These are phyloP conservation scores for Campylomormyrus numenius DNA, from an alignment of 2,113 vertebrate species.

Conservation along the genomic window DNA sequence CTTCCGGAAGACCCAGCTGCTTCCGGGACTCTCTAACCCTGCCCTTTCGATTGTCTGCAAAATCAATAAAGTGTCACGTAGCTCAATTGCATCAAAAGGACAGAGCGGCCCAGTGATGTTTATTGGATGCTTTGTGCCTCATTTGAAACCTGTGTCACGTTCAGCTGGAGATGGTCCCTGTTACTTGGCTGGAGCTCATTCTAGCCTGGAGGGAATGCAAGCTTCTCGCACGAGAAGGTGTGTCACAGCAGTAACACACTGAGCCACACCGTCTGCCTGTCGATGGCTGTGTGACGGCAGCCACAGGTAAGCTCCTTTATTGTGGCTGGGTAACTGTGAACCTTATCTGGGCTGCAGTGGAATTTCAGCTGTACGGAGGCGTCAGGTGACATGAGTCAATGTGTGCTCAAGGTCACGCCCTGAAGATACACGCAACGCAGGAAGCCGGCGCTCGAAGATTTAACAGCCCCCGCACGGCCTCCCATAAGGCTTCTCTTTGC, in stretches of 20 bases:
- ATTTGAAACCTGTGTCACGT: not conserved
- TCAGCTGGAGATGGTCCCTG: not conserved
- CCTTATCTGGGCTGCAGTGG: not conserved
- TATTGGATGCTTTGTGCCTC: not conserved
- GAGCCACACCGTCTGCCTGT: not conserved
- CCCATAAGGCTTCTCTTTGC: not conserved
- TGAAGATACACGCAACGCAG: not conserved
- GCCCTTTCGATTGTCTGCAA: not conserved
- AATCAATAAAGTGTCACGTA: not conserved
- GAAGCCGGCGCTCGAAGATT: not conserved
- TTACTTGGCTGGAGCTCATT: not conserved
- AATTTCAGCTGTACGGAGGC: not conserved
- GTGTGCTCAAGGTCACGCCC: not conserved
- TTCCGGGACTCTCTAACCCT: not conserved
- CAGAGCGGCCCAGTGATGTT: not conserved
- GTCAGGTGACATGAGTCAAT: slow-evolving; percentile 11
- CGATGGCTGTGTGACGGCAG: not conserved
- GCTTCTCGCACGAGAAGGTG: not conserved
- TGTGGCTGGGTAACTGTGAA: not conserved
- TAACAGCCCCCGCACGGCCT: not conserved
- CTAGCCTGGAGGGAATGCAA: not conserved
- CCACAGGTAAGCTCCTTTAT: not conserved
- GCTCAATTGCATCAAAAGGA: not conserved
- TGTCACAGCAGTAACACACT: not conserved
- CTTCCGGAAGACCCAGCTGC: not conserved